Conservation (phyloP, 2,888 invertebrate species). For the Amiota mariae region DNA sequence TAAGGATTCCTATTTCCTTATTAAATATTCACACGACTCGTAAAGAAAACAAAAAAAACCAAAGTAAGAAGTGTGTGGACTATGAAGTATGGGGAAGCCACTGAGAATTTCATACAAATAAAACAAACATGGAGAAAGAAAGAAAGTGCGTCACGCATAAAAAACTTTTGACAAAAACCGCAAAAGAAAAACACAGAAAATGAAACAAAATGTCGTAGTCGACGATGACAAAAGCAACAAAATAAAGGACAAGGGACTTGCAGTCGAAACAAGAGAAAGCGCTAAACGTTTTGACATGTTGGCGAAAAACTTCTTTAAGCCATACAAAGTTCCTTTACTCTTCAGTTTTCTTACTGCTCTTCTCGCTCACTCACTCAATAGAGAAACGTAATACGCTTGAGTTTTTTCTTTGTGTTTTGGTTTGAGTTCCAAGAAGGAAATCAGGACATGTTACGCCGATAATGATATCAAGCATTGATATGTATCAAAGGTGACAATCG, state of each 20-base stretch:
- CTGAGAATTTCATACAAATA: constrained; percentile 25
- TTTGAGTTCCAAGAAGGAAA: constrained; percentile 5
- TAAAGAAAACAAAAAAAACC: constrained; percentile 41
- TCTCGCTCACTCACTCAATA: no score
- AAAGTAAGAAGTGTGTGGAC: constrained; percentile 35
- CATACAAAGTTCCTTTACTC: constrained; percentile 11
- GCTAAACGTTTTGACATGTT: constrained; percentile 65
- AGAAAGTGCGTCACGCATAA: constrained; percentile 61
- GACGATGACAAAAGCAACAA: constrained; percentile 8
- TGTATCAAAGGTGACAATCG: constrained; percentile 59
- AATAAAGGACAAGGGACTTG: constrained; percentile 20
- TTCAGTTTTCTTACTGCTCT: no score
- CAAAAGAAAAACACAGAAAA: constrained; percentile 6
- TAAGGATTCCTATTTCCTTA: constrained; percentile 60
- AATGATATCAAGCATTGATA: constrained; percentile 55
- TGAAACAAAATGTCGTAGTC: background rate
- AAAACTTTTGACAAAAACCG: constrained; percentile 59
- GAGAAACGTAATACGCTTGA: background rate
- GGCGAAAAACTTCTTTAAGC: constrained; percentile 58
- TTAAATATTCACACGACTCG: constrained; percentile 66
- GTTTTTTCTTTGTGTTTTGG: constrained; percentile 27
- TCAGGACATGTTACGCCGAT: constrained; percentile 47
- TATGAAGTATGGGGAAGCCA: background rate
- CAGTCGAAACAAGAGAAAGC: constrained; percentile 42
- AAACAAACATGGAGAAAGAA: constrained; percentile 39